These are phyloP conservation scores for Petrocephalus microphthalmus DNA, from an alignment of 2,113 vertebrate species.

Conservation along the genomic window DNA sequence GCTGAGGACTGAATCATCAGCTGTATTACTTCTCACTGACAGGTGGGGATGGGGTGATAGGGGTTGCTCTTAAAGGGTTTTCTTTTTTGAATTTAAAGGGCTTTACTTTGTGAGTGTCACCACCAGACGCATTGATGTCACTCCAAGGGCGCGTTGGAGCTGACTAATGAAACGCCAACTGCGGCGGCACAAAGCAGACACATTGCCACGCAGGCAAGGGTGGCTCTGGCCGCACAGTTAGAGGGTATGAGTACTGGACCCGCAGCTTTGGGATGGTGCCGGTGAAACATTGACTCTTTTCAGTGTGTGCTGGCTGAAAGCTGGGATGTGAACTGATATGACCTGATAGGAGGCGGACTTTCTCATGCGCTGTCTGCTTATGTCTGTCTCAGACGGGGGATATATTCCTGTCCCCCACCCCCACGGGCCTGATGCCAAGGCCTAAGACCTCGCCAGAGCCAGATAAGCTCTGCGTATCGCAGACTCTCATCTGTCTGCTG, in stretches of 20 bases:
- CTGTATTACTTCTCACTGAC: neutral
- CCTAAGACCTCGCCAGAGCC: neutral
- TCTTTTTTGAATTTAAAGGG: slow-evolving; percentile 2
- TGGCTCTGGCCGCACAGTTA: neutral
- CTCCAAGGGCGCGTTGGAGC: neutral
- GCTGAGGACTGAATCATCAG: neutral
- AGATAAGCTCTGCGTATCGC: neutral
- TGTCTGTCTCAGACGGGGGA: neutral
- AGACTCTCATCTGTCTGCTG: neutral
- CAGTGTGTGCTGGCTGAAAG: neutral
- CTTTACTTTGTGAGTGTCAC: neutral
- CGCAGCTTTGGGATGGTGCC: neutral
- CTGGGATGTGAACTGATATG: neutral
- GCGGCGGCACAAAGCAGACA: neutral
- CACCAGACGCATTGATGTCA: neutral
- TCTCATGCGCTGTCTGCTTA: neutral
- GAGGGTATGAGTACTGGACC: neutral
- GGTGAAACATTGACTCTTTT: neutral
- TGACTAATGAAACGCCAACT: neutral
- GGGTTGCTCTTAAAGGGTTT: neutral
- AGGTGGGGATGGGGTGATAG: neutral
- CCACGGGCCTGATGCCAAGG: neutral
- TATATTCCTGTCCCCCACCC: neutral
- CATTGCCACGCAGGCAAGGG: neutral
- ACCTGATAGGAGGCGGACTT: neutral